Conservation (phyloP, 2,888 invertebrate genomes). For the Globia sparganii region DNA sequence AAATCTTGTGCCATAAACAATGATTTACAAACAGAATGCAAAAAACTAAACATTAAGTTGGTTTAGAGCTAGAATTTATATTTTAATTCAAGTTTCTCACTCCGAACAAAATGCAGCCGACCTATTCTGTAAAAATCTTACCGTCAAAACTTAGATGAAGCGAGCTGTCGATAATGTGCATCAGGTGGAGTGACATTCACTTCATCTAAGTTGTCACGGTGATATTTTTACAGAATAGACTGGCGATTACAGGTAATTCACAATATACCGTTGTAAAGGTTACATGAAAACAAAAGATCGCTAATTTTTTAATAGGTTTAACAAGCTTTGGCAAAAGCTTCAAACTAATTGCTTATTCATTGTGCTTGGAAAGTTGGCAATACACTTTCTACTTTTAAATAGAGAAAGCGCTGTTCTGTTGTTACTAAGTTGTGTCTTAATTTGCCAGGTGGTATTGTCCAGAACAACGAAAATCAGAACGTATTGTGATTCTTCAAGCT, state of each 20-base stretch:
- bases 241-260: background rate
- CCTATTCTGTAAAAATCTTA: background rate
- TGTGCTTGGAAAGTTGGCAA: slow-evolving; percentile 51
- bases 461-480: background rate
- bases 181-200: background rate
- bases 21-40: background rate
- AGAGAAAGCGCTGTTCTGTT: slow-evolving; percentile 36
- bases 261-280: background rate
- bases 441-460: slow-evolving; percentile 3
- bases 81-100: background rate
- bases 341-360: slow-evolving; percentile 48
- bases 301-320: slow-evolving; percentile 23
- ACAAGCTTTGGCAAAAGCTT: slow-evolving; percentile 38
- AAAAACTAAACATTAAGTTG: background rate
- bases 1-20: background rate
- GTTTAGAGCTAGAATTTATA: background rate
- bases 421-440: slow-evolving; percentile 24
- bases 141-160: background rate
- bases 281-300: slow-evolving; percentile 23
- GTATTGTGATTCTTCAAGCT: background rate
- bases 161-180: background rate
- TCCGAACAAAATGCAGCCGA: background rate
- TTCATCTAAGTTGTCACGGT: background rate
- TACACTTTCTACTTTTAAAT: slow-evolving; percentile 51
- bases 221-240: background rate